Base-by-base conservation (phyloP, 2,113 vertebrate species). In the Cercocebus atys region DNA sequence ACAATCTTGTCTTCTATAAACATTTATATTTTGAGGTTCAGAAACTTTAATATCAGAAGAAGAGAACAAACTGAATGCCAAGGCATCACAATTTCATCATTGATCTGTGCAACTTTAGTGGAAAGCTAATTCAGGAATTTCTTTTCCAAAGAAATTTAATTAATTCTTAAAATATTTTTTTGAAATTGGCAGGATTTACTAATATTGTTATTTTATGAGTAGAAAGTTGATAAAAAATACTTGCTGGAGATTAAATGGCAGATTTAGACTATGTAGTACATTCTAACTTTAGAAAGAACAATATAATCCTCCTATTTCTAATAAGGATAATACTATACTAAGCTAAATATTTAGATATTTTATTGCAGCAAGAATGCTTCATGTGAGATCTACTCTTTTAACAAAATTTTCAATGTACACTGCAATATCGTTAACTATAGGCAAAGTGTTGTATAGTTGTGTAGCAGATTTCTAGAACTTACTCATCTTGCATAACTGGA, bases 11-110 rank as follows among this genome's bases (percentile, higher is more conserved):
- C 3, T 92, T 38, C 52, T 76, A 82, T 83, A 89, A 83, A 17
- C 64, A 93, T 82, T 80, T 87, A 66, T 84, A 47, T 79, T 96
- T 88, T 81, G 32, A 96, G 25, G 23, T 50, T 85, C 5, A 88
- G 70, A 84, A 94, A 86, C 23, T 88, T 64, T 93, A 68, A 40
- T 86, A 81, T 76, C 14, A 85, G 35, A 76, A 85, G 35, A 76
- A 83, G 30, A 84, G 43, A 80, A 91, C n/a, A 81, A 57, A 97
- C 38, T 88, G 43, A 91, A 47, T 81, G 32, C 47, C 76, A 73
- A 70, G 25, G 8, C 82, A 64, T 93, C 8, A 88, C 1, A 84
- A 68, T 23, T 89, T 9, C 86, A 9, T 73, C 38, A 52, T 81
- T 4, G 2, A 57, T 97, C 86, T 86, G 13, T 94, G 1, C n/a